Evolutionary conservation across 2,797 vertebrate species (phyloP), one percentile per base, ranked within the genome.

Genomic region (Buceros bicornis): DNA sequence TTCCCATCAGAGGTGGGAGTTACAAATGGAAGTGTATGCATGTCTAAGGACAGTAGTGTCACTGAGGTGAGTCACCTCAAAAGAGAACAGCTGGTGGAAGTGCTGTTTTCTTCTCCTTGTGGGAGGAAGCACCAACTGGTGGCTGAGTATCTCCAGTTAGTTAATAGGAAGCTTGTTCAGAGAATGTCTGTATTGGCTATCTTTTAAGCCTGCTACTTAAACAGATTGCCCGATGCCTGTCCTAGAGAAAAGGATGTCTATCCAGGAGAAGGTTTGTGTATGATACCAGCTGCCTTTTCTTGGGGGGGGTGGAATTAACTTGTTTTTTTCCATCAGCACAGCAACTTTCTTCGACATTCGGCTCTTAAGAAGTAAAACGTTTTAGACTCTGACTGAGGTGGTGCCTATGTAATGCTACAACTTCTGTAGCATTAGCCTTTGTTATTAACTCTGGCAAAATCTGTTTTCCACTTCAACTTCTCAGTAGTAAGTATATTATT

Each of bases 401-500:
- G 21, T 93, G 26, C 65, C 47, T 93, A 18, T 82, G 33, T 89
- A 72, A 33, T 33, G 20, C 31, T 28, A 56, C 40, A 66, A 43
- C 40, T 83, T 90, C 73, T 65, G 1, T 48, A 90, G 42, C 71
- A 56, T 72, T 82, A 76, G n/a, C 51, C 66, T 79, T 84, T 84
- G 35, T 87, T 83, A 82, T 78, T 83, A 86, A 60, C 82, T 67
- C 62, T 82, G 87, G 48, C 58, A 95, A 91, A 83, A 86, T 82
- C 54, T 89, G 7, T 88, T 87, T 94, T 78, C 70, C 58, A 48
- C 73, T 96, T 85, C 45, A 82, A 48, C n/a, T 95, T 90, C 62
- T 83, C 73, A 72, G 65, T 77, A 94, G 71, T 89, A 64, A 94
- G 53, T 58, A 40, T 74, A 81, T 95, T 92, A 96, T 88, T 96